Conservation (phyloP, 2,888 invertebrate species). For the Eumerus sabulonum region DNA sequence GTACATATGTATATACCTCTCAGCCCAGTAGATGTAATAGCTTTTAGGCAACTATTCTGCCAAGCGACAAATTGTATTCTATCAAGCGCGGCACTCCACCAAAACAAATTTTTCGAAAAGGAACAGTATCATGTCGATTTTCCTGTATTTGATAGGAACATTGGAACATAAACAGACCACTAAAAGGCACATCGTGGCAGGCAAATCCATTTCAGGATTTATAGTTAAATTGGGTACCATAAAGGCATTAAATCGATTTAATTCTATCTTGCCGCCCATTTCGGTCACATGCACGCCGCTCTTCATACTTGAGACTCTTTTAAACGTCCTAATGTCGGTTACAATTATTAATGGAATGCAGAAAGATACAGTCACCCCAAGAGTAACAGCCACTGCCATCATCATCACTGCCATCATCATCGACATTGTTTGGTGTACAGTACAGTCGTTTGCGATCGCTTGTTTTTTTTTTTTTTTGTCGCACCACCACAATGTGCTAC, state of each 20-base stretch:
- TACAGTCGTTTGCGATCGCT: neutral
- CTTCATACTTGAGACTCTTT: slow-evolving; percentile 31
- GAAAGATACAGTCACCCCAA: neutral
- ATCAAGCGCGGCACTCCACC: neutral
- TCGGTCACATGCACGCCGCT: neutral
- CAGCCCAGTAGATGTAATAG: slow-evolving; percentile 41
- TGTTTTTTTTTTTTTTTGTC: neutral
- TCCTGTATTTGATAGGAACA: neutral
- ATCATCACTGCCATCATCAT: slow-evolving; percentile 42
- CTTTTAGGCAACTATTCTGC: slow-evolving; percentile 47
- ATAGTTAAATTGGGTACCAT: slow-evolving; percentile 64
- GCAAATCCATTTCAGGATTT: slow-evolving; percentile 64
- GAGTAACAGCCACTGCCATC: neutral
- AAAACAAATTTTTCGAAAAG: slow-evolving; percentile 33
- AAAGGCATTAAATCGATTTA: slow-evolving; percentile 66
- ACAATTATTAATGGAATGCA: slow-evolving; percentile 54
- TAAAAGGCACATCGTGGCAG: slow-evolving; percentile 58
- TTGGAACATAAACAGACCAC: slow-evolving; percentile 20
- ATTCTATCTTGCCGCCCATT: slow-evolving; percentile 35
- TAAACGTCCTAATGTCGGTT: slow-evolving; percentile 57
- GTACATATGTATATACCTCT: slow-evolving; percentile 53
- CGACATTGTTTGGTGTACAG: neutral
- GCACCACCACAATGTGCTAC: neutral
- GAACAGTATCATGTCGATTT: too few relatives aligned
- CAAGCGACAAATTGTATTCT: slow-evolving; percentile 59